Base-by-base conservation (phyloP, 1,140 invertebrate species). In the Trichogramma pretiosum region DNA sequence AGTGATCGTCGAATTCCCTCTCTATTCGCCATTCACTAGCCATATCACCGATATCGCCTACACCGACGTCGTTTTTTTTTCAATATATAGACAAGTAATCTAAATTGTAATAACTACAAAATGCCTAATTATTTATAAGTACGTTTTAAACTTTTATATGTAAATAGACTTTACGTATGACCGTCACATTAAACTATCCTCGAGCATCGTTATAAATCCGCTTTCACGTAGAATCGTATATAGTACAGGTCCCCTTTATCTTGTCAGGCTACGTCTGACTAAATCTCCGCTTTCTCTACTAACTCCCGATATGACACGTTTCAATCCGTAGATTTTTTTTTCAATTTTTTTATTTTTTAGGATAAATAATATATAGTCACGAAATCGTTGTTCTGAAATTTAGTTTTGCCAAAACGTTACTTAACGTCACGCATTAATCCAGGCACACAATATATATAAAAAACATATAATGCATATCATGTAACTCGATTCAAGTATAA, bases 301-400 rank as follows among this genome's bases (percentile, higher is more conserved):
- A n/a, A n/a, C n/a, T n/a, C n/a, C n/a, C n/a, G n/a, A n/a, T n/a
- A n/a, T n/a, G 13, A 26, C 38, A 13, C 30, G 11, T 16, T 26
- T 39, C 41, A 41, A 14, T 35, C 21, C 3, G 3, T 16, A 5
- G 8, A 11, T 7, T 16, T 11, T 21, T 17, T 9, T 18, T 19
- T 8, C 13, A 38, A n/a, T 21, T 14, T 38, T 38, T 38, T 21
- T 19, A 8, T 13, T n/a, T n/a, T n/a, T 17, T 40, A 19, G 2
- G 17, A 33, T n/a, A 47, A 13, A 23, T 34, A 34, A 35, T 36
- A 13, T 13, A 21, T 30, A 22, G 32, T 34, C 22, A 48, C 38
- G 16, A 13, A 33, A 9, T 48, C 47, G 39, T 43, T 48, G 40
- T 48, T 36, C 16, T n/a, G 21, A 48, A 33, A 26, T 17, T 41